These are phyloP conservation scores for Microcebus tavaratra DNA, from an alignment of 2,113 vertebrate genomes.

Conservation along the genomic window DNA sequence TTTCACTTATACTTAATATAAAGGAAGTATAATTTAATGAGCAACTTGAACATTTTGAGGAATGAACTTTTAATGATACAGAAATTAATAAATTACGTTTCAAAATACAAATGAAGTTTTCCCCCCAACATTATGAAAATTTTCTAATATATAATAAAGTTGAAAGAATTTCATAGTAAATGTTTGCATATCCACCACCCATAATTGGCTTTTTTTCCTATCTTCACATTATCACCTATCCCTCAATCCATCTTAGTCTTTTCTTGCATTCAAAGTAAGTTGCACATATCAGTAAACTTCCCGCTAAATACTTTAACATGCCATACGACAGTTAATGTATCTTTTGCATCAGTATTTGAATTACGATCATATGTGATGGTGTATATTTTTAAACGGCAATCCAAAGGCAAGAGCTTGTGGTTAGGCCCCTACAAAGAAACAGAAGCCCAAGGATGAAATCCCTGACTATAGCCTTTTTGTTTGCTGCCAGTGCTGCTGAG, in stretches of 20 bases:
- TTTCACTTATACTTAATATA: background rate
- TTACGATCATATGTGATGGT: background rate
- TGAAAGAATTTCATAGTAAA: background rate
- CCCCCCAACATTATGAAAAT: background rate
- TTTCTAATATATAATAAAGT: background rate
- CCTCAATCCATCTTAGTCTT: background rate
- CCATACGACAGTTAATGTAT: background rate
- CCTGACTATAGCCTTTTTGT: background rate
- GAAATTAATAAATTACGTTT: constrained; percentile 27
- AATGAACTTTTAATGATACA: background rate
- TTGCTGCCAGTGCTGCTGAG: background rate
- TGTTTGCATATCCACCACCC: background rate
- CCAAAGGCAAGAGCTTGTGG: background rate
- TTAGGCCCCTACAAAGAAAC: background rate
- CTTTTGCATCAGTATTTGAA: background rate
- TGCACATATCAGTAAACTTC: background rate
- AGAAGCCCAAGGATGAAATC: background rate
- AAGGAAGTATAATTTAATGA: background rate
- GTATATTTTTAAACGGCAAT: background rate
- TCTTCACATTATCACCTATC: background rate
- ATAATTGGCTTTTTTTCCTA: background rate
- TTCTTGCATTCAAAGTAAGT: background rate
- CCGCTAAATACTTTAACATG: background rate
- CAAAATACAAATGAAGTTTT: background rate
- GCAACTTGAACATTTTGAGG: background rate